A percentile compares a stretch with the other conserved stretches of the same genome.
Conservation (phyloP, 2,797 vertebrate species). For the Acanthiza pusilla region DNA sequence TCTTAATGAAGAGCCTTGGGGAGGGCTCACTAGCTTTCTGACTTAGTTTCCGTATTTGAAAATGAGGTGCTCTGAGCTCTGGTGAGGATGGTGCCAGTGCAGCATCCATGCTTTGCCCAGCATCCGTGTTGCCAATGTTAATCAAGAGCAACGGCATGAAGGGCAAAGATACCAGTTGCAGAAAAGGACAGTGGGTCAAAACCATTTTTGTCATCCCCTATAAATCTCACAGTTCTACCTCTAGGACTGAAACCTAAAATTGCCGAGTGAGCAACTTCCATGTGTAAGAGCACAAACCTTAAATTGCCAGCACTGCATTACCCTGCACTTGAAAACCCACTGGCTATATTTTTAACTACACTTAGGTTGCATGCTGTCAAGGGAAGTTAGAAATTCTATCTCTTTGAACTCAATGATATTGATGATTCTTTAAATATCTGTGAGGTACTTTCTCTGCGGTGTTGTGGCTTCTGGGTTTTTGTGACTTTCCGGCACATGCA, state of each 20-base stretch:
- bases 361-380: slow-evolving; percentile 29
- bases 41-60: neutral
- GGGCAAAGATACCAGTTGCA: neutral
- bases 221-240: slow-evolving; percentile 28
- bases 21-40: neutral
- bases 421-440: slow-evolving; percentile 23
- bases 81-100: neutral
- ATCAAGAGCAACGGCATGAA: slow-evolving; percentile 9
- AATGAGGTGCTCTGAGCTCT: neutral
- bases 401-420: neutral
- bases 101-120: neutral
- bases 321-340: neutral
- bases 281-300: neutral
- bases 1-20: neutral
- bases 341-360: slow-evolving; percentile 58
- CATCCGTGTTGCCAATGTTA: rapidly evolving
- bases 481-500: neutral
- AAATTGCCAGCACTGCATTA: slow-evolving; percentile 45
- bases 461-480: neutral
- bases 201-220: neutral
- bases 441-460: neutral
- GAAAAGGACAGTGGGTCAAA: slow-evolving; percentile 28
- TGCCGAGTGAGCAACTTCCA: slow-evolving; percentile 21
- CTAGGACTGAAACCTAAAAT: neutral
- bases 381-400: slow-evolving; percentile 22